Base-by-base conservation (phyloP, 2,888 invertebrate species). In the Acrobasis suavella region DNA sequence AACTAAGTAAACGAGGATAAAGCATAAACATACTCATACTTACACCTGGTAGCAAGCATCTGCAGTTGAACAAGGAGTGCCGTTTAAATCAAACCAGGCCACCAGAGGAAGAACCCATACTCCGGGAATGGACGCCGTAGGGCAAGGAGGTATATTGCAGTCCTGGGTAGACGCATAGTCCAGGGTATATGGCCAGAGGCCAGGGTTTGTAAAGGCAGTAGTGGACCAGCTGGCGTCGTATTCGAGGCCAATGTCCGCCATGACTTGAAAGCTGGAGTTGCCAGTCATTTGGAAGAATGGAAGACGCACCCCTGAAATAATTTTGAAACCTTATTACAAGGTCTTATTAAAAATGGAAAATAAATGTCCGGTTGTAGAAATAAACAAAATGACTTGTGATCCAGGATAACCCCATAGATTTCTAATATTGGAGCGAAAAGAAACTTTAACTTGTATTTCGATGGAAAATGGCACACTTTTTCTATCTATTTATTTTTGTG, bases 101-200 rank as follows among this genome's bases (percentile, higher is more conserved):
- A 94, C 78, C 85, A 96, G 94, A 1, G 96, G 96, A 0, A 94
- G 74, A 0, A 95, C 93, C 96, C 96, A 96, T 54, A 94, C 80
- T 0, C 94, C 94, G 9, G 94, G 93, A 73, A 93, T 89, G 0
- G 93, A 85, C 0, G 93, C 91, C 1, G 80, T 85, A 0, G 95
- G 95, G 73, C 95, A 95, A 0, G 91, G 90, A 0, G 84, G 87
- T 12, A 93, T 85, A 8, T 82, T 72, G 63, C 95, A 95, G 64
- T 94, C 93, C 76, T 95, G 94, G 22, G 67, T 88, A 0, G 93
- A 91, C 0, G 78, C 76, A 69, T 93, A 95, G 73, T 96, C 94
- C 60, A 95, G 78, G 1, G 95, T 95, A 79, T 96, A 96, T 0
- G 96, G 96, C 94, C 94, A 96, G 0, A 94, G 78, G 15, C 92